phyloP scores from a whole-genome alignment of 2,888 invertebrate species.

The Antheraea yamamai region DNA sequence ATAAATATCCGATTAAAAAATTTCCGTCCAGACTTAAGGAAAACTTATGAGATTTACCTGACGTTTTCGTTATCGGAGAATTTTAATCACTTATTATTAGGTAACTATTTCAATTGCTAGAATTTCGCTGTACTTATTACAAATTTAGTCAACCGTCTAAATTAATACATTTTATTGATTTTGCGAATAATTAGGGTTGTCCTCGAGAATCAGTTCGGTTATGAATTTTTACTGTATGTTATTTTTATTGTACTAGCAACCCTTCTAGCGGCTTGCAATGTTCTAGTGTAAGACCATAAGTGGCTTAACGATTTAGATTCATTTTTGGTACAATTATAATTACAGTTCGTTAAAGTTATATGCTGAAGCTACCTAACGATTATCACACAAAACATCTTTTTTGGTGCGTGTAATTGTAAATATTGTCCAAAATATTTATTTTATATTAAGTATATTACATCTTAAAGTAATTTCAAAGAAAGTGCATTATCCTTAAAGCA shows the following conservation, averaged over 20 bases:
- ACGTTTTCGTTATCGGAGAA: conserved; percentile 2
- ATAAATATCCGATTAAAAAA: conserved; percentile 64
- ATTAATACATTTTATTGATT: background rate
- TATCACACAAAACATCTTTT: too few relatives aligned
- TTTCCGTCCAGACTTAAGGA: conserved; percentile 54
- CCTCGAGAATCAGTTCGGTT: background rate
- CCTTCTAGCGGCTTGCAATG: too few relatives aligned
- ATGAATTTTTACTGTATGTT: background rate
- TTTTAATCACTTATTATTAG: background rate
- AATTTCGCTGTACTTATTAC: background rate
- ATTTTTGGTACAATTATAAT: too few relatives aligned
- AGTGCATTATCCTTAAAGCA: too few relatives aligned
- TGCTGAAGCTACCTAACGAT: too few relatives aligned
- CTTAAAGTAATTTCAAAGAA: background rate
- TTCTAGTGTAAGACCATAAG: background rate
- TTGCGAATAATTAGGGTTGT: background rate
- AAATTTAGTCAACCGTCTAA: background rate
- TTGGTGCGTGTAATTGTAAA: too few relatives aligned
- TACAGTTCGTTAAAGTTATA: too few relatives aligned
- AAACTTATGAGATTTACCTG: conserved; percentile 47
- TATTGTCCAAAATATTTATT: too few relatives aligned
- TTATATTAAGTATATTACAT: background rate
- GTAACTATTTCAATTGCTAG: background rate
- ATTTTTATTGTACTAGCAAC: too few relatives aligned
- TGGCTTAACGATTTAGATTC: too few relatives aligned